Base-by-base conservation (phyloP, 2,113 vertebrate genomes). In the Sardina pilchardus region DNA sequence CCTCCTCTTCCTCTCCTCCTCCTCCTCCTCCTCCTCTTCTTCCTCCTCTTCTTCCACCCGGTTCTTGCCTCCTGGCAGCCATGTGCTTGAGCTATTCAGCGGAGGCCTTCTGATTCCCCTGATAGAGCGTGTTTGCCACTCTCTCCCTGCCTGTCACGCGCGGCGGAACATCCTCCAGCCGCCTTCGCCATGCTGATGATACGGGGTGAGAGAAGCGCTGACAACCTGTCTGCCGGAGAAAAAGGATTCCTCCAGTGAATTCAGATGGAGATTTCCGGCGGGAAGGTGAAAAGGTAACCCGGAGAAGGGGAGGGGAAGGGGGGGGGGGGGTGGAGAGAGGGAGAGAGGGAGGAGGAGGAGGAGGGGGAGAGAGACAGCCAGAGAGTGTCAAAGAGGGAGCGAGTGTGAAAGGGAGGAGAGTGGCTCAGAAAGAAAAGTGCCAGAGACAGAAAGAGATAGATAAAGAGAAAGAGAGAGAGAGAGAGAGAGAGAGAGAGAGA, bases 201-300 rank as follows among this genome's bases (percentile, higher is more conserved):
- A 78, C 16, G 30, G 30, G 71, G 71, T 78, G 71, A 78, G 71
- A 78, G 71, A 16, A 78, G 30, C 71, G 10, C 71, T 78, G 71
- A 78, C 71, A 78, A 78, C 71, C 71, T 78, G 71, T 78, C 71
- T 78, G 71, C 71, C 34, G 71, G 71, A 78, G 34, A 78, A 14
- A 78, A 78, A 78, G 71, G 30, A 78, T 34, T 78, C 71, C 71
- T 78, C 71, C 71, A 78, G 71, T 78, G 71, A 78, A 78, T 78
- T 78, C 71, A 78, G 71, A 78, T 78, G 71, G 71, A 78, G 71
- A 78, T 78, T 78, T 78, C 71, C 71, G 34, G 71, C 71, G 34
- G 71, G 71, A 78, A 78, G 71, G 71, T 78, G 71, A 78, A 78
- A 78, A 78, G 71, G 71, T 78, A 78, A 78, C 34, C 30, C 3